Evolutionary conservation across 2,797 vertebrate genomes (phyloP).

Genomic region (Sternarchorhynchus goeldii): DNA sequence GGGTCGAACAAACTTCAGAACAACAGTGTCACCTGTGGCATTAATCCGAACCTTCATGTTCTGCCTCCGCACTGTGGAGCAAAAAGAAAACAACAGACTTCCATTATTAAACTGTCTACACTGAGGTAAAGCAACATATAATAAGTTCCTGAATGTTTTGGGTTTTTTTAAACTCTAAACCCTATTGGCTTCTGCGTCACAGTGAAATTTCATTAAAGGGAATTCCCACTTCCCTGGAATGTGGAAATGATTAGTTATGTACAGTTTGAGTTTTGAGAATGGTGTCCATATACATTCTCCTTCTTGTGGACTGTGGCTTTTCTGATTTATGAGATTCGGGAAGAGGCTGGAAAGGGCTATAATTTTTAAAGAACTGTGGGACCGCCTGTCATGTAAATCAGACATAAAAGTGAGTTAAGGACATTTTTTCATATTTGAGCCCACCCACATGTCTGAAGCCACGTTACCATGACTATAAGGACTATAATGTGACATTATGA

Average conservation of each 20-base stretch:
- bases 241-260: conserved; percentile 34
- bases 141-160: conserved; percentile 1
- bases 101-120: conserved; percentile 2
- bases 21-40: conserved; percentile 81
- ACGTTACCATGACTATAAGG: conserved; percentile 8
- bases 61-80: conserved; percentile 77
- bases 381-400: conserved; percentile 37
- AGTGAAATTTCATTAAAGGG: conserved; percentile 11
- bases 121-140: conserved; percentile 1
- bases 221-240: neutral
- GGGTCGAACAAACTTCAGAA: conserved; percentile 82
- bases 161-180: neutral
- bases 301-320: conserved; percentile 38
- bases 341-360: neutral
- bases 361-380: conserved; percentile 12
- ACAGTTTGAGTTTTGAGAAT: conserved; percentile 1
- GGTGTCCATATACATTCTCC: conserved; percentile 32
- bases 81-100: conserved; percentile 13
- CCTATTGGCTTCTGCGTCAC: neutral
- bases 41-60: conserved; percentile 85
- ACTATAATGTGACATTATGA: neutral
- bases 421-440: conserved; percentile 41
- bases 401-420: conserved; percentile 38
- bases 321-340: conserved; percentile 36
- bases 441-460: conserved; percentile 22